Conservation (phyloP, 2,797 vertebrate genomes). For the Xerus rutilus region DNA sequence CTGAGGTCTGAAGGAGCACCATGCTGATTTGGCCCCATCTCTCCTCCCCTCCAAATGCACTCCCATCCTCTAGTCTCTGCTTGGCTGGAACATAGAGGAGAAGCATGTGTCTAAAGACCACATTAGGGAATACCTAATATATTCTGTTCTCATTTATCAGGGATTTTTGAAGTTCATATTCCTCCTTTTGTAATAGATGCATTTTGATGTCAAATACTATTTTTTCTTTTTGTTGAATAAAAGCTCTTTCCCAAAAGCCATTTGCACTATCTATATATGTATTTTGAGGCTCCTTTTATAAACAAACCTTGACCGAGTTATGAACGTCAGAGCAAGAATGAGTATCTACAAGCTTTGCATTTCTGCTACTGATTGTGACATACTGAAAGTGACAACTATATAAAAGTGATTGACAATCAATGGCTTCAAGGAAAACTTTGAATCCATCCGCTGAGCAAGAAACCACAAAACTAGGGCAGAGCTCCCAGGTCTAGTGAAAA, state of each 20-base stretch:
- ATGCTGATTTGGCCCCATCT: neutral
- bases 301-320: constrained; percentile 66
- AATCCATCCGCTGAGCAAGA: constrained; percentile 10
- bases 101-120: neutral
- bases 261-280: neutral
- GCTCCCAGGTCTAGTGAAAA: neutral
- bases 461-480: constrained; percentile 14
- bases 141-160: neutral
- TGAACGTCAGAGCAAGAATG: constrained; percentile 41
- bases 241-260: constrained; percentile 7
- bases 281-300: constrained; percentile 69
- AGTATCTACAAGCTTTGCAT: constrained; percentile 36
- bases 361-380: constrained; percentile 65
- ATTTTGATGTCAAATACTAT: constrained; percentile 31
- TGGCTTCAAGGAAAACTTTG: constrained; percentile 64
- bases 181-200: neutral
- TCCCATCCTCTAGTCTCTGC: neutral
- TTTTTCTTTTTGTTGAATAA: constrained; percentile 34
- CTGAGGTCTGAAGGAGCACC: neutral
- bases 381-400: constrained; percentile 70
- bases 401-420: constrained; percentile 73
- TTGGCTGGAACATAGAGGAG: neutral
- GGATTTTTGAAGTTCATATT: neutral
- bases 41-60: neutral
- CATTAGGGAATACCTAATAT: neutral